phyloP scores from a whole-genome alignment of 1,140 invertebrate species.

The Drosophila bifasciata region DNA sequence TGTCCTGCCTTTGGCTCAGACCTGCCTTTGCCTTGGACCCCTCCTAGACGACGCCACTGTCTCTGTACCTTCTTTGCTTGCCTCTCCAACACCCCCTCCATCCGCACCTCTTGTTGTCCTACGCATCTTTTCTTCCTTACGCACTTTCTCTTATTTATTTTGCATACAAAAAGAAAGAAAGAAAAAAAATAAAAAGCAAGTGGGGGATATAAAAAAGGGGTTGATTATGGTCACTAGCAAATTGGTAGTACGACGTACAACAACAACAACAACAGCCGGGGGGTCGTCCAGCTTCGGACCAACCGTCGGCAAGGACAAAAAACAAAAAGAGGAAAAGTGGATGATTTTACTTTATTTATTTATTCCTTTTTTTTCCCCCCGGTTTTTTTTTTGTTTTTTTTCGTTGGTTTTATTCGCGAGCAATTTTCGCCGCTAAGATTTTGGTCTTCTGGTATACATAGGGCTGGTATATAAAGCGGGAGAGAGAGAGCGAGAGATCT shows the following conservation, averaged over 20 bases:
- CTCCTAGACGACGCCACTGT: no score
- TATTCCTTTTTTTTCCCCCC: slow-evolving; percentile 49
- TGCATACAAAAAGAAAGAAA: slow-evolving; percentile 48
- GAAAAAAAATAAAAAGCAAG: slow-evolving; percentile 12
- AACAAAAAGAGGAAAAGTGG: slow-evolving; percentile 76
- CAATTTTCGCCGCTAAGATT: slow-evolving; percentile 69
- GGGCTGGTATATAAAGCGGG: slow-evolving; percentile 14
- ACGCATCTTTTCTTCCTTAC: slow-evolving; percentile 48
- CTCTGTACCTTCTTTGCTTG: no score
- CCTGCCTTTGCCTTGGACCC: no score
- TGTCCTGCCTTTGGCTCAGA: no score
- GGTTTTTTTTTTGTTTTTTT: slow-evolving; percentile 28
- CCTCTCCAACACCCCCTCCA: no score
- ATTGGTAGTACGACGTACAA: slow-evolving; percentile 63
- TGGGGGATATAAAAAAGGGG: slow-evolving; percentile 61
- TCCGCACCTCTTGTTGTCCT: not conserved
- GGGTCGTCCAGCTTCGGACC: slow-evolving; percentile 60
- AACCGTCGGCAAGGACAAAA: slow-evolving; percentile 62
- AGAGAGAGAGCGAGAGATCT: not conserved
- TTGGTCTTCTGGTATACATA: slow-evolving; percentile 41
- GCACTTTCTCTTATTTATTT: slow-evolving; percentile 61
- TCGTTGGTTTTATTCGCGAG: slow-evolving; percentile 63
- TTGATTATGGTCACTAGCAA: slow-evolving; percentile 82
- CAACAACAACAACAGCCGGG: slow-evolving; percentile 3
- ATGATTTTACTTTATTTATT: slow-evolving; percentile 64